Evolutionary conservation across 2,888 invertebrate species (phyloP).

Genomic region (Micropterix aruncella): DNA sequence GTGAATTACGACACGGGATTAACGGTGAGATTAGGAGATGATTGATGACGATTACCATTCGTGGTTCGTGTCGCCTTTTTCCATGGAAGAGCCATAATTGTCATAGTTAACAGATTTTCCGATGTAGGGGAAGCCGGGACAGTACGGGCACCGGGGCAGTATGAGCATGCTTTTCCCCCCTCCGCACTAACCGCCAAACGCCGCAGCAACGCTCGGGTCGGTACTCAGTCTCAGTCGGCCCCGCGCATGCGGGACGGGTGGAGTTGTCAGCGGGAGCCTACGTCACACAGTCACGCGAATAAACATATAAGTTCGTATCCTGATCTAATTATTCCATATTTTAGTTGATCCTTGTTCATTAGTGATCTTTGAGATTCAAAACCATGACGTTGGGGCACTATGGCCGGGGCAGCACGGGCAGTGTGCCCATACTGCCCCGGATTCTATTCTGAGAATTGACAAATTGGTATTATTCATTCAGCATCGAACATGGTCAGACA

Average conservation of each 20-base stretch:
- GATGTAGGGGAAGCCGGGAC: neutral
- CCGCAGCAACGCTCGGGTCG: neutral
- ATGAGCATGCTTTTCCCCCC: neutral
- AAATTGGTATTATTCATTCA: neutral
- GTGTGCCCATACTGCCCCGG: neutral
- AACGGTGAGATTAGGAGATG: too few relatives aligned
- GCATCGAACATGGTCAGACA: neutral
- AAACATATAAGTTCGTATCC: neutral
- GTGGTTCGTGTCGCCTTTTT: too few relatives aligned
- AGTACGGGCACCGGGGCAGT: neutral
- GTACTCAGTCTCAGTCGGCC: neutral
- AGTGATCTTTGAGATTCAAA: too few relatives aligned
- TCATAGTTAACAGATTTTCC: too few relatives aligned
- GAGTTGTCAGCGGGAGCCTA: neutral
- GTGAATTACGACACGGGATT: too few relatives aligned
- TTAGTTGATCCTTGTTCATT: neutral
- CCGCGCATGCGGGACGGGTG: neutral
- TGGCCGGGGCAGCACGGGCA: neutral
- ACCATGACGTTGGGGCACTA: too few relatives aligned
- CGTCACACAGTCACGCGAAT: neutral
- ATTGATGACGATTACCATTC: too few relatives aligned
- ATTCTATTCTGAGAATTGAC: neutral
- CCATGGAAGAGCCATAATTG: too few relatives aligned
- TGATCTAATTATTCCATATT: neutral
- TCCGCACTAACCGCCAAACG: neutral